Evolutionary conservation across 2,113 vertebrate species (phyloP).

Genomic region (Bubalus kerabau): DNA sequence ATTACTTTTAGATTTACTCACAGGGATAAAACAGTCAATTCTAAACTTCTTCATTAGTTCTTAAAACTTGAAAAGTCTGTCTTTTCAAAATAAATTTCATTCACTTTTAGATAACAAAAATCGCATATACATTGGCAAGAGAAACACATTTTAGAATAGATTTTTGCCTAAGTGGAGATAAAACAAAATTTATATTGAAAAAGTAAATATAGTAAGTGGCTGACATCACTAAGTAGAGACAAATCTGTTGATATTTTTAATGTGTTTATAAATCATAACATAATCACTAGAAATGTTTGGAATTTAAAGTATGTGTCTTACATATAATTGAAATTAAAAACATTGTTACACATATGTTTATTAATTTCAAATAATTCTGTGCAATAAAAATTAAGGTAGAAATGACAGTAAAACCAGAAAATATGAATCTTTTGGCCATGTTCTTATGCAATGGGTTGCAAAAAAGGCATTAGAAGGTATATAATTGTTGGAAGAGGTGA

Average conservation of each 20-base stretch:
- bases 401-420: background rate
- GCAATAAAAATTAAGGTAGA: background rate
- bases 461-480: background rate
- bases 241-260: background rate
- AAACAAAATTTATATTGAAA: slow-evolving; percentile 31
- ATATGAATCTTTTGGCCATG: background rate
- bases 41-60: background rate
- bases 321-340: background rate
- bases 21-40: background rate
- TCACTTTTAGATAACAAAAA: background rate
- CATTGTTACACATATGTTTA: background rate
- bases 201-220: background rate
- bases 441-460: background rate
- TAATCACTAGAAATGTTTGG: background rate
- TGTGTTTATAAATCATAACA: background rate
- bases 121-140: background rate
- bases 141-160: background rate
- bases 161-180: background rate
- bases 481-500: background rate
- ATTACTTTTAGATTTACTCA: background rate
- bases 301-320: background rate
- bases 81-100: background rate
- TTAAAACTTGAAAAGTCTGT: background rate
- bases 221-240: background rate
- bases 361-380: background rate